phyloP scores from a whole-genome alignment of 2,888 invertebrate genomes.

The Chrysopilus asiliformis region DNA sequence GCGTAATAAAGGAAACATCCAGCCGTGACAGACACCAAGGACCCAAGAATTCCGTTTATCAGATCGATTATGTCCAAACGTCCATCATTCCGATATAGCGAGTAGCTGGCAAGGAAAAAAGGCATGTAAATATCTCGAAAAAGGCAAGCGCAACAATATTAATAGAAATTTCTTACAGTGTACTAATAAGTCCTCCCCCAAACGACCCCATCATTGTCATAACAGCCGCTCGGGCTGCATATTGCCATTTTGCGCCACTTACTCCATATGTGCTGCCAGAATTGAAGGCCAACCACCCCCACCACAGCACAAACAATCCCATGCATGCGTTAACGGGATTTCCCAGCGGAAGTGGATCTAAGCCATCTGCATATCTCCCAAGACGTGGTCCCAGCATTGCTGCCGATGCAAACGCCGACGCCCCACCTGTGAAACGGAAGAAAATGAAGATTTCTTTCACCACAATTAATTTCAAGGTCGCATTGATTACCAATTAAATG shows the following conservation, averaged over 20 bases:
- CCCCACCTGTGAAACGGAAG: constrained; percentile 40
- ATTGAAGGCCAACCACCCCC: constrained; percentile 95
- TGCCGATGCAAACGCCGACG: constrained; percentile 73
- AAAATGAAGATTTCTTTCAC: constrained; percentile 4
- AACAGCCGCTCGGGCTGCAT: constrained; percentile 77
- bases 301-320: constrained; percentile 88
- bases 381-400: constrained; percentile 79
- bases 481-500: constrained; percentile 58
- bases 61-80: constrained; percentile 71
- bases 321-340: constrained; percentile 82
- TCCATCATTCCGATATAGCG: constrained; percentile 52
- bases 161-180: constrained; percentile 34
- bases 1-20: constrained; percentile 76
- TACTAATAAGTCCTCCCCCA: constrained; percentile 61
- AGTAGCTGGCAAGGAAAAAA: constrained; percentile 37
- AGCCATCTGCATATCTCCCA: constrained; percentile 69
- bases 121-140: constrained; percentile 8
- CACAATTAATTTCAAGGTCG: neutral
- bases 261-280: constrained; percentile 78
- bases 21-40: constrained; percentile 77
- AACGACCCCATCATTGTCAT: constrained; percentile 86
- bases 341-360: constrained; percentile 63
- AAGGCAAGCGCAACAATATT: neutral
- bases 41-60: constrained; percentile 78
- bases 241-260: constrained; percentile 77